Conservation (phyloP, 2,888 invertebrate species). For the Spilosoma lubricipeda region DNA sequence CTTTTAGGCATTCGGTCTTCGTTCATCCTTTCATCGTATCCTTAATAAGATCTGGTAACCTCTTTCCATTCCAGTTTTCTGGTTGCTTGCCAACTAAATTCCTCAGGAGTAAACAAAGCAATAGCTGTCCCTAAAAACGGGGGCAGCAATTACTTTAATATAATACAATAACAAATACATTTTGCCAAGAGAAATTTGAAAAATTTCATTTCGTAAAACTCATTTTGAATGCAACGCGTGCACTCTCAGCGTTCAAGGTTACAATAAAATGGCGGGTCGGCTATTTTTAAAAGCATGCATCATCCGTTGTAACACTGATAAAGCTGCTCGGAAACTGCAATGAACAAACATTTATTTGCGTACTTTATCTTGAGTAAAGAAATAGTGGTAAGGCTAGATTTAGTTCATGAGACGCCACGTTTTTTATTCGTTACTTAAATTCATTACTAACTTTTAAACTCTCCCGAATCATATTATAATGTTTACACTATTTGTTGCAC, state of each 20-base stretch:
- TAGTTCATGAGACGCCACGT: background rate
- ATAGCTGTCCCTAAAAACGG: background rate
- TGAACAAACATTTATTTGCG: conserved; percentile 12
- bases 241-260: conserved; percentile 21
- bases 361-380: background rate
- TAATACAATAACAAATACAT: background rate
- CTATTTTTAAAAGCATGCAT: conserved; percentile 31
- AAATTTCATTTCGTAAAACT: conserved; percentile 30
- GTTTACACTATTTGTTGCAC: too few species aligned
- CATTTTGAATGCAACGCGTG: conserved; percentile 25
- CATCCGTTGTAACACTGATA: conserved; percentile 29
- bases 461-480: too few species aligned
- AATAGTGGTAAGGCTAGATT: background rate
- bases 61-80: background rate
- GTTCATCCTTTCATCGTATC: background rate
- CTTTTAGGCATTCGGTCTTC: background rate
- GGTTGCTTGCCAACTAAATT: background rate
- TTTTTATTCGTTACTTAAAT: too few species aligned
- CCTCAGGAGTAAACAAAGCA: background rate
- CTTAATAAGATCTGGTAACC: background rate
- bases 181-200: background rate
- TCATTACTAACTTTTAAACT: too few species aligned
- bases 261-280: conserved; percentile 19
- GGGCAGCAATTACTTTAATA: background rate
- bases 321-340: conserved; percentile 37